Conservation (phyloP, 2,888 invertebrate genomes). For the Lithophane leautieri region DNA sequence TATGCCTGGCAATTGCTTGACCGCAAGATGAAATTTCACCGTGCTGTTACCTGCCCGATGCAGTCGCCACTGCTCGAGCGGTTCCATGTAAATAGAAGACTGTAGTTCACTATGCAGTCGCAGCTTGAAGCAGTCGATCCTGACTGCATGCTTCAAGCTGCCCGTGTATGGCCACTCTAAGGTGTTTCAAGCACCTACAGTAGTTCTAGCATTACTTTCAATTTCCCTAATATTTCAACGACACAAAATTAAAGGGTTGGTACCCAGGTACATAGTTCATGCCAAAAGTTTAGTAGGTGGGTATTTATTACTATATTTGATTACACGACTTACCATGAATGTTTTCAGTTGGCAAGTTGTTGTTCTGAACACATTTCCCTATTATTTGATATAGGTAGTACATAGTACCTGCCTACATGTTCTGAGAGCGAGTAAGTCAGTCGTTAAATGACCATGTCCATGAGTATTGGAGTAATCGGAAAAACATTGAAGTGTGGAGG, state of each 20-base stretch:
- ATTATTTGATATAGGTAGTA: background rate
- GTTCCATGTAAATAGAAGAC: too few species aligned
- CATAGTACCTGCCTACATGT: background rate
- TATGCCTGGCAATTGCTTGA: too few species aligned
- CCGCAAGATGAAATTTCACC: too few species aligned
- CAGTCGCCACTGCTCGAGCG: too few species aligned
- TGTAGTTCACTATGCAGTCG: too few species aligned
- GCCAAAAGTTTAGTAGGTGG: background rate
- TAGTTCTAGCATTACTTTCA: background rate
- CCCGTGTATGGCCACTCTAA: too few species aligned
- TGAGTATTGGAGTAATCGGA: slow-evolving; percentile 30
- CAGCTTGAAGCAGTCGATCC: too few species aligned
- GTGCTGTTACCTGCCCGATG: too few species aligned
- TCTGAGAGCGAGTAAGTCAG: background rate
- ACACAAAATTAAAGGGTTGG: background rate
- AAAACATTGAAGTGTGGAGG: slow-evolving; percentile 54
- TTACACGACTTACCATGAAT: background rate
- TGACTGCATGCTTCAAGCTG: too few species aligned
- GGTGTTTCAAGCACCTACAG: background rate
- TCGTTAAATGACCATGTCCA: slow-evolving; percentile 15
- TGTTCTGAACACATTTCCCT: slow-evolving; percentile 15
- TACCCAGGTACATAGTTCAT: too few species aligned
- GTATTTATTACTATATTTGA: background rate
- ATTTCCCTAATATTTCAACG: background rate
- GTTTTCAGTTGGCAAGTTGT: background rate